phyloP scores from a whole-genome alignment of 2,797 vertebrate species.

The Orientallactaga sibirica region DNA sequence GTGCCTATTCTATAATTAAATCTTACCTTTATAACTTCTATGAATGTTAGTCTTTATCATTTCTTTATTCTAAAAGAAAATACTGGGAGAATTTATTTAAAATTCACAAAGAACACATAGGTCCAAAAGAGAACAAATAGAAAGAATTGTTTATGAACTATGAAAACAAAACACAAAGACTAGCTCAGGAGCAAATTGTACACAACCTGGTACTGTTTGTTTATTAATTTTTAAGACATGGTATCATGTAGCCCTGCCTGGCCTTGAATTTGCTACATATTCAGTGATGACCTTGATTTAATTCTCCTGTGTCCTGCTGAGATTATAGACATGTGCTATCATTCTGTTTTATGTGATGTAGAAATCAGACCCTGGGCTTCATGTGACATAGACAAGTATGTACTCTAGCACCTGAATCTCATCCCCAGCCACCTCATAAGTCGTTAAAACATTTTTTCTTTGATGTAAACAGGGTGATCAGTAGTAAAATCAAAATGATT shows the following conservation, averaged over 20 bases:
- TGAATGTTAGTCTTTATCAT: not conserved
- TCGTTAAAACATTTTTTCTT: not conserved
- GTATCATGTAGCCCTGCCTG: too few species aligned
- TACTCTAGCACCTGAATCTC: too few species aligned
- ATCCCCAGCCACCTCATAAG: not conserved
- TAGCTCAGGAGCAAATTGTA: not conserved
- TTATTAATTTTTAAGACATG: too few species aligned
- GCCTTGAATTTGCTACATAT: too few species aligned
- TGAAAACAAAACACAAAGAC: not conserved
- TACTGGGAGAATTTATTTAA: constrained; percentile 10
- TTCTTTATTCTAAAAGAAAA: not conserved
- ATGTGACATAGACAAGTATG: too few species aligned
- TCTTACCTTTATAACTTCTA: not conserved
- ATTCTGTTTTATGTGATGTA: too few species aligned
- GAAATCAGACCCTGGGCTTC: too few species aligned
- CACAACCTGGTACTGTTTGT: not conserved
- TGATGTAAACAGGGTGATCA: not conserved
- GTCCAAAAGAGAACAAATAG: not conserved
- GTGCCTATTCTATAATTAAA: not conserved
- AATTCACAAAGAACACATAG: not conserved
- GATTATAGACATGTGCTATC: too few species aligned
- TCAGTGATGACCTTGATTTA: too few species aligned
- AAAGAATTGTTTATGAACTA: constrained; percentile 6
- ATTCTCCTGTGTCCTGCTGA: too few species aligned
- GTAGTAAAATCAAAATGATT: not conserved